These are phyloP conservation scores for Solenodon paradoxus DNA, from an alignment of 2,113 vertebrate genomes.

Conservation along the genomic window DNA sequence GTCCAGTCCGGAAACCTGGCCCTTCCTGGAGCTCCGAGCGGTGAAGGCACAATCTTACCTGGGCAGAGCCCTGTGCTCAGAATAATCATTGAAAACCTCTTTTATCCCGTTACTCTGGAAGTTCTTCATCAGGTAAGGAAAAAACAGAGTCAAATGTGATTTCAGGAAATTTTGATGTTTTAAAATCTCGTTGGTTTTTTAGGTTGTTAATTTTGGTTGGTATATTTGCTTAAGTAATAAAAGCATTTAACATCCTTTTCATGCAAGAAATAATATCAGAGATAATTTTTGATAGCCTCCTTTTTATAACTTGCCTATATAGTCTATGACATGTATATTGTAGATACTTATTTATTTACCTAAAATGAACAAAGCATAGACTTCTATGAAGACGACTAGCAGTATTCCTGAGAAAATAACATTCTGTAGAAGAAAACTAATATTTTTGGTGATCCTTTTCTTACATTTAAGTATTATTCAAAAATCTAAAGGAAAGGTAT, in stretches of 20 bases:
- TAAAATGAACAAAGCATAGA: slow-evolving; percentile 34
- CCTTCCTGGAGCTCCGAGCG: slow-evolving; percentile 58
- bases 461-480: background rate
- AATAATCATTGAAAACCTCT: slow-evolving; percentile 87
- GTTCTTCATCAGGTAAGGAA: slow-evolving; percentile 88
- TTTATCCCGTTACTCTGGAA: slow-evolving; percentile 88
- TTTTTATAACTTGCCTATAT: background rate
- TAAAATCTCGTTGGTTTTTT: background rate
- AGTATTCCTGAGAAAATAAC: background rate
- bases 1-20: slow-evolving; percentile 76
- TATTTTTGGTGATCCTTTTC: background rate
- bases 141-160: background rate
- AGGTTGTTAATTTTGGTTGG: background rate
- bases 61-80: slow-evolving; percentile 85
- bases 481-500: background rate
- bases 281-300: background rate
- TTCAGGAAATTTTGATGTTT: background rate
- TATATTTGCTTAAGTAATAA: slow-evolving; percentile 25
- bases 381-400: background rate
- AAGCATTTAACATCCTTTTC: background rate
- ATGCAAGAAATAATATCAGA: background rate
- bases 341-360: too few species aligned
- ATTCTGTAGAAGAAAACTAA: background rate
- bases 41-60: slow-evolving; percentile 73
- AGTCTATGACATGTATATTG: too few species aligned